Evolutionary conservation across 2,797 vertebrate genomes (phyloP), one percentile per base, ranked within the genome.

Genomic region (Pseudochaenichthys georgianus): DNA sequence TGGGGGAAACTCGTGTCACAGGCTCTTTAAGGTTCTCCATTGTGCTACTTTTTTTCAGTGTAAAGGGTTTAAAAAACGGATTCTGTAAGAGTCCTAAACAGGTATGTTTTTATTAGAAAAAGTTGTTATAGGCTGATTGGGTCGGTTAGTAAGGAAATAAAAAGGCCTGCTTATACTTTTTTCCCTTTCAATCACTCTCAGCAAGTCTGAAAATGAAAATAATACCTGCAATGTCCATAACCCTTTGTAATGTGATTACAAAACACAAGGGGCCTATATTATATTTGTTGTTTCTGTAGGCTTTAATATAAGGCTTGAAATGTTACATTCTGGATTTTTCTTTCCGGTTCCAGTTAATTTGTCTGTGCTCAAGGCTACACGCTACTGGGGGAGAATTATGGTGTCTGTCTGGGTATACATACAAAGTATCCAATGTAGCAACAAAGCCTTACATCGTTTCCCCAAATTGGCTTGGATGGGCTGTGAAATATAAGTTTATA

Each of bases 401-500:
- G 71, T 11, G 66, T 54, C 53, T 63, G 45, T 55, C 70, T 50
- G 66, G n/a, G 70, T 50, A 60, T 64, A 60, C 86, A 82, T 73
- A 70, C 68, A 80, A 86, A 4, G 48, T 80, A 60, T 65, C 72
- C 38, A 10, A 13, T 11, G 19, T 70, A 34, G 68, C 48, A 82
- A 81, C 47, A 50, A 69, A 64, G 57, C 48, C 45, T 75, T 84
- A 89, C 73, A 91, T 82, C 68, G 76, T 41, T 47, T 55, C 62
- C 70, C 54, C 64, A 63, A 55, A 55, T 67, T 51, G 68, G 82
- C 78, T 82, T 62, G 75, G 81, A 87, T 81, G 53, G 62, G 74
- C 72, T 65, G 84, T 89, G 77, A 86, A 84, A 91, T 86, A 83
- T 73, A 75, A 73, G 19, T 63, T 92, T 73, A 87, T 91, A 79